A percentile compares a stretch with the other conserved stretches of the same genome.
phyloP scores from a whole-genome alignment of 1,140 invertebrate genomes.

The Rhyacophila brunnea region DNA sequence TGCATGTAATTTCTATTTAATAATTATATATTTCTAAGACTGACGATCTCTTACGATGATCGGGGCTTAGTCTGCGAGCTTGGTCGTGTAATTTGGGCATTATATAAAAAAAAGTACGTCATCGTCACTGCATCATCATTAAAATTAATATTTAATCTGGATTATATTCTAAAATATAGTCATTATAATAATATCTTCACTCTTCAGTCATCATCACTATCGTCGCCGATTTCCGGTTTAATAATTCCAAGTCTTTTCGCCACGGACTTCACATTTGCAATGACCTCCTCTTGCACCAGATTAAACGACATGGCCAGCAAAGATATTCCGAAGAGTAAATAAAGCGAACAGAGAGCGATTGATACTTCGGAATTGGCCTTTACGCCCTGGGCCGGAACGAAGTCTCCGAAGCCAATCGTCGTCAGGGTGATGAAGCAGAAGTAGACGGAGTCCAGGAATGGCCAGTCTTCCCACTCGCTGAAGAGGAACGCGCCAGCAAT shows the following conservation, averaged over 20 bases:
- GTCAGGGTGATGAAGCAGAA: constrained; percentile 96
- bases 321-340: constrained; percentile 94
- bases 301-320: constrained; percentile 98
- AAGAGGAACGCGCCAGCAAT: constrained; percentile 85
- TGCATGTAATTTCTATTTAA: too few relatives aligned
- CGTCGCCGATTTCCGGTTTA: constrained; percentile 67
- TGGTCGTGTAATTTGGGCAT: too few relatives aligned
- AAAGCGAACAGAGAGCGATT: constrained; percentile 89
- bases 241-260: constrained; percentile 82
- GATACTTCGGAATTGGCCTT: constrained; percentile 70
- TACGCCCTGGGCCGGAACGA: constrained; percentile 82
- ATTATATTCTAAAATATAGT: too few relatives aligned
- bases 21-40: too few relatives aligned
- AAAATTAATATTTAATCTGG: too few relatives aligned
- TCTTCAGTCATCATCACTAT: constrained; percentile 43
- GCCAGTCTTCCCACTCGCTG: constrained; percentile 84
- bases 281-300: constrained; percentile 90
- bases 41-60: too few relatives aligned
- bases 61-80: too few relatives aligned
- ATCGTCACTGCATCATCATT: too few relatives aligned
- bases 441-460: constrained; percentile 87
- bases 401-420: constrained; percentile 93
- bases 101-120: too few relatives aligned
- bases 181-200: neutral
- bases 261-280: constrained; percentile 80